Base-by-base conservation (phyloP, 1,140 invertebrate genomes). In the Amphibalanus amphitrite region DNA sequence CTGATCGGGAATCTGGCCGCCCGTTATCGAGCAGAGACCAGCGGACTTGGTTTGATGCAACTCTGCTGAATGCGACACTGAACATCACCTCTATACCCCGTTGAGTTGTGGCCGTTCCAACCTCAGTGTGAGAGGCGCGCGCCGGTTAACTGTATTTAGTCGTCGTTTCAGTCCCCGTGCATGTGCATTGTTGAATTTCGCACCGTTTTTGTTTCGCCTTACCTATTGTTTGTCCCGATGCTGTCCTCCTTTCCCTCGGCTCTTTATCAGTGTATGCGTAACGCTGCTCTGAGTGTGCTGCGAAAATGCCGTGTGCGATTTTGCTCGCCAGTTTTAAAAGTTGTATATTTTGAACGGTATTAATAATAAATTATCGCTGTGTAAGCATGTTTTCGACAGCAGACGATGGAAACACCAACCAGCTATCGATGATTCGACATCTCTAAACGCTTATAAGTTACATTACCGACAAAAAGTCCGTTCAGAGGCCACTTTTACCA, bases 301-400 rank as follows among this genome's bases (percentile, higher is more conserved):
- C 20, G 47, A 23, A 23, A 20, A 59, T 59, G 47, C 47, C 47
- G 47, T 59, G 47, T 59, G 47, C 47, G 47, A 23, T 20, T 59
- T 59, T 59, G 47, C 47, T 59, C 47, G 47, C 47, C 10, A 20
- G 47, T 59, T 59, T 59, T 59, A 59, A 38, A 59, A 59, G 47
- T 59, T 59, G 47, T 59, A 59, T 59, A 59, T 59, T 59, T 59
- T 59, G 47, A 59, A 59, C 47, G 47, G 47, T 59, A 59, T 59
- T 59, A 59, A 59, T 59, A 59, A 59, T 59, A 59, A 59, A 59
- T 59, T 59, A 59, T 59, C 47, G 47, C 47, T 59, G 47, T 59
- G 20, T 59, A 59, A 59, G 47, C 38, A n/a, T n/a, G n/a, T n/a
- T n/a, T n/a, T n/a, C n/a, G n/a, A n/a, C n/a, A n/a, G n/a, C n/a